Base-by-base conservation (phyloP, 1,140 invertebrate genomes). In the Solenopsis invicta region DNA sequence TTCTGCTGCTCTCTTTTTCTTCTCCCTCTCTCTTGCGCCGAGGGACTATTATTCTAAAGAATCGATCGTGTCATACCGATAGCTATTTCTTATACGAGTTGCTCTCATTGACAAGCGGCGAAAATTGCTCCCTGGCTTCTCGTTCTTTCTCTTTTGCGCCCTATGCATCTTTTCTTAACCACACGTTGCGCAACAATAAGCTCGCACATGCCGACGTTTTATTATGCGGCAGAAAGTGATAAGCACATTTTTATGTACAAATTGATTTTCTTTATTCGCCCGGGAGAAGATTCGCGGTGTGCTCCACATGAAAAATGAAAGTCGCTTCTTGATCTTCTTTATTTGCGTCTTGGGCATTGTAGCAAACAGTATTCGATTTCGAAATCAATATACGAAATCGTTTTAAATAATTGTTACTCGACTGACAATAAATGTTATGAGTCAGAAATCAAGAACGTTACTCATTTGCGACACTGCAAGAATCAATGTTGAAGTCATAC, bases 21-120 rank as follows among this genome's bases (percentile, higher is more conserved):
- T 62, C 24, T 16, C 8, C 5, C 12, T 13, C 59, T 61, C 54
- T 34, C n/a, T 1, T 56, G 45, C 29, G 18, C 72, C 66, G 10
- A 48, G 45, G 54, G 34, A 82, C 50, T 59, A 52, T 88, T 85
- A 87, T 92, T 92, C 85, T 90, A 61, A 77, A 45, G 78, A 88
- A 90, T 89, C 87, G 92, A 92, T 92, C 89, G 89, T 86, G 90
- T 91, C 90, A 91, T 89, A 82, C 61, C 81, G 91, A 92, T 91
- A 89, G 56, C 56, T 78, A 71, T 90, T 92, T 88, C 85, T 90
- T 89, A 56, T 54, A 29, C 29, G n/a, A 59, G 16, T 78, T 67
- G 69, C 80, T 91, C 89, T 89, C 80, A 86, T 85, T 66, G 75
- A 85, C 24, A 10, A 10, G 37, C 48, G 48, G 52, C 69, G 61